Conservation (phyloP, 1,140 invertebrate species). For the Trichogramma pretiosum region DNA sequence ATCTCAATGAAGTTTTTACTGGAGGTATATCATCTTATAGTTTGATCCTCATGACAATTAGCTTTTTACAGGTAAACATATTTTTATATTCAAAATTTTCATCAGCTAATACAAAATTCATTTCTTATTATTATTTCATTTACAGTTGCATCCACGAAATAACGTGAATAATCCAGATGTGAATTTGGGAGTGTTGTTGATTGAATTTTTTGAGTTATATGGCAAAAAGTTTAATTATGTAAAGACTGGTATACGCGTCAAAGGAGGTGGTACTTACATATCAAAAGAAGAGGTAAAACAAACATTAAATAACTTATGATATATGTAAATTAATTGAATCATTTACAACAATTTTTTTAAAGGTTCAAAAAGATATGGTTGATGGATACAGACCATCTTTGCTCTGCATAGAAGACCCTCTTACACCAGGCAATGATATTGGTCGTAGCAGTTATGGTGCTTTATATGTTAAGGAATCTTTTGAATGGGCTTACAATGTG, state of each 20-base stretch:
- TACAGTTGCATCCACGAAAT: conserved; percentile 63
- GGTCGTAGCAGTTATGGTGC: conserved; percentile 92
- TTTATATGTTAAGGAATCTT: conserved; percentile 84
- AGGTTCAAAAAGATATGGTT: conserved; percentile 80
- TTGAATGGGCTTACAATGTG: conserved; percentile 87
- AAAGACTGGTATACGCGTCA: conserved; percentile 88
- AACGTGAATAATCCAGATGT: conserved; percentile 53
- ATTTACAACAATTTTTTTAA: too few species aligned
- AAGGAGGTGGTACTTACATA: conserved; percentile 88
- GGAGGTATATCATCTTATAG: conserved; percentile 98
- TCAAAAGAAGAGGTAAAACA: conserved; percentile 77
- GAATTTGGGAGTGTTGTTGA: conserved; percentile 88
- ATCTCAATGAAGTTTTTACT: conserved; percentile 98
- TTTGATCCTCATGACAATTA: conserved; percentile 96
- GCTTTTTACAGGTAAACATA: conserved; percentile 78
- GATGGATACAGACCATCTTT: conserved; percentile 87
- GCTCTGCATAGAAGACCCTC: conserved; percentile 95
- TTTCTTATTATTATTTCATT: conserved; percentile 21
- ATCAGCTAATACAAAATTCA: background rate
- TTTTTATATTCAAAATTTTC: background rate
- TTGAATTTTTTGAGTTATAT: conserved; percentile 97
- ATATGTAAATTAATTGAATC: conserved; percentile 6
- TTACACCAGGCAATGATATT: conserved; percentile 89
- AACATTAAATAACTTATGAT: conserved; percentile 2
- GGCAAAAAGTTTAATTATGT: conserved; percentile 95